phyloP scores from a whole-genome alignment of 2,113 vertebrate genomes.

The Aspiorhynchus laticeps region DNA sequence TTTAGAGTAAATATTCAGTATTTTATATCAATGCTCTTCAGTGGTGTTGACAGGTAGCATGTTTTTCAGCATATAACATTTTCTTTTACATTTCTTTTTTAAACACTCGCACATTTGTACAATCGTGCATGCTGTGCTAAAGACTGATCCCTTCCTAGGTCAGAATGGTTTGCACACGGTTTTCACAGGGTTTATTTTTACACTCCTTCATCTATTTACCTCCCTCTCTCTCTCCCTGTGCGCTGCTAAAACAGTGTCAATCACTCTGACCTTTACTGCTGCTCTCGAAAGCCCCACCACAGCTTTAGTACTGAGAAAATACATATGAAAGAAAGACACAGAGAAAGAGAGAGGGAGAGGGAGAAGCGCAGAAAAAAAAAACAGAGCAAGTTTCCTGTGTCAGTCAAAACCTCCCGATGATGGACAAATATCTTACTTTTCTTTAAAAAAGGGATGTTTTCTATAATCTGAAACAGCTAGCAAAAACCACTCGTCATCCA shows the following conservation, averaged over 20 bases:
- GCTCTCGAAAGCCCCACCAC: conserved; percentile 30
- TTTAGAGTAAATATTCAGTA: background rate
- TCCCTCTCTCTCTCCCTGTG: conserved; percentile 2
- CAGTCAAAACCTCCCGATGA: background rate
- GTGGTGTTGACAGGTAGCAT: background rate
- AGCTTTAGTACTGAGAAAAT: conserved; percentile 27
- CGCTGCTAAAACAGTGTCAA: conserved; percentile 33
- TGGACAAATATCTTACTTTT: conserved; percentile 20
- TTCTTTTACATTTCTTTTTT: background rate
- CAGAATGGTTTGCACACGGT: conserved; percentile 7
- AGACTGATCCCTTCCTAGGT: background rate
- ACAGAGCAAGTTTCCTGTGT: conserved; percentile 10
- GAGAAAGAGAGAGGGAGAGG: conserved; percentile 2
- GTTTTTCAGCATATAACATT: background rate
- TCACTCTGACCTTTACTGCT: conserved; percentile 48
- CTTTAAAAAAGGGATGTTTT: background rate
- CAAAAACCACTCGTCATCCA: conserved; percentile 6
- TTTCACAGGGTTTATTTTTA: conserved; percentile 29
- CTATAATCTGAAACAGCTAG: background rate
- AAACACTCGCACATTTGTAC: conserved; percentile 1
- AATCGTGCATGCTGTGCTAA: background rate
- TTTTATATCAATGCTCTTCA: background rate
- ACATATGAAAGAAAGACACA: conserved; percentile 1
- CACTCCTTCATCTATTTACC: conserved; percentile 34
- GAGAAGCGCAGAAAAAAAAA: conserved; percentile 9